These are phyloP conservation scores for Eledona agricola DNA, from an alignment of 2,888 invertebrate species.

Conservation along the genomic window DNA sequence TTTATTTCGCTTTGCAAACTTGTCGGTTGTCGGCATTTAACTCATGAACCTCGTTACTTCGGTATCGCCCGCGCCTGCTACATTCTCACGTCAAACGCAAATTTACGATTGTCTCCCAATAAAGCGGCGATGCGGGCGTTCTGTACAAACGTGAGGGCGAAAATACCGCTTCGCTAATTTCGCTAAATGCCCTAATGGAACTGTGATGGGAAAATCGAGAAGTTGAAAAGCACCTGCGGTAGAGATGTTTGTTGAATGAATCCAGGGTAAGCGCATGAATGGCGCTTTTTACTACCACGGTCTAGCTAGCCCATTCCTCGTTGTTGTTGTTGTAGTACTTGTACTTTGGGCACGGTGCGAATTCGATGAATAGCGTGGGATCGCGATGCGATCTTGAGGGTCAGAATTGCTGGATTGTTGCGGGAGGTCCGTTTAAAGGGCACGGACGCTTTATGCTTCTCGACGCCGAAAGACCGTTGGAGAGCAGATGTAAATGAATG, in stretches of 20 bases:
- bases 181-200: slow-evolving; percentile 20
- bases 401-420: slow-evolving; percentile 1
- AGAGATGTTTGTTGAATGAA: slow-evolving; percentile 17
- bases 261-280: slow-evolving; percentile 18
- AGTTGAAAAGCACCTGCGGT: slow-evolving; percentile 27
- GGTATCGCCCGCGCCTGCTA: no score
- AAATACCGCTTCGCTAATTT: slow-evolving; percentile 21
- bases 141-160: slow-evolving; percentile 20
- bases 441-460: slow-evolving; percentile 16
- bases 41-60: no score
- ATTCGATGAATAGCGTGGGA: slow-evolving; percentile 35
- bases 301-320: slow-evolving; percentile 28
- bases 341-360: slow-evolving; percentile 34
- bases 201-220: slow-evolving; percentile 19
- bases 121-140: slow-evolving; percentile 23
- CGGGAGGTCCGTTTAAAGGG: slow-evolving; percentile 22
- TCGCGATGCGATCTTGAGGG: slow-evolving; percentile 33
- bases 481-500: slow-evolving; percentile 12
- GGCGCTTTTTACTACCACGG: slow-evolving; percentile 27
- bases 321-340: slow-evolving; percentile 28
- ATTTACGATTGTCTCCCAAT: slow-evolving; percentile 27
- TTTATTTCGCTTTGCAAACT: no score
- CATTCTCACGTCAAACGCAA: slow-evolving; percentile 24
- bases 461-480: slow-evolving; percentile 9
- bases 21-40: no score